Evolutionary conservation across 2,888 invertebrate genomes (phyloP), one percentile per base, ranked within the genome.

Genomic region (Euzetes globulus): DNA sequence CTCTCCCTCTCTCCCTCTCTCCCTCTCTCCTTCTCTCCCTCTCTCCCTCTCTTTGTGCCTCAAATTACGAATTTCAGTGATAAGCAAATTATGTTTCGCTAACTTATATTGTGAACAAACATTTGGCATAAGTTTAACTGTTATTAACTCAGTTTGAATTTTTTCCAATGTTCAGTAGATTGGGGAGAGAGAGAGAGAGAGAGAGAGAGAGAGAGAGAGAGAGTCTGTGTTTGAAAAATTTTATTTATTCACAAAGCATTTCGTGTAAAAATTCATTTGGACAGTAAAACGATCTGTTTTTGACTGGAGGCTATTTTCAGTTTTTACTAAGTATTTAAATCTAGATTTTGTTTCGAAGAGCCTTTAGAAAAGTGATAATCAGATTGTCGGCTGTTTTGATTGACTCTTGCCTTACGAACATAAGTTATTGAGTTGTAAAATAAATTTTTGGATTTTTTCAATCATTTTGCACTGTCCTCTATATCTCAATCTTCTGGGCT

Each of bases 41-140:
- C 33, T 60, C n/a, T 55, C 47, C 29, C 17, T 22, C 60, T 29
- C 19, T 58, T 37, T 65, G 65, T 65, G 65, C 65, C 65, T 65
- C 65, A 65, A 65, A 65, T 65, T 65, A 65, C 65, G 29, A 65
- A 33, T 65, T 65, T 65, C 29, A 33, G 9, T 6, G 65, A 65
- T 37, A 33, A 37, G 29, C 65, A 65, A 65, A 65, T 65, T 65
- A 65, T 15, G 11, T 65, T 65, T 65, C 37, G 17, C 5, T 29
- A 7, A 6, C 19, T 52, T 52, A n/a, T 52, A n/a, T 52, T 7
- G 19, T 52, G n/a, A n/a, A n/a, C n/a, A 6, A 52, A 19, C 15
- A 19, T 5, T n/a, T 52, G 6, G 33, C 19, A 19, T 52, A n/a
- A 7, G 19, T 19, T 15, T 52, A 52, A n/a, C n/a, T n/a, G n/a